Conservation (phyloP, 2,113 vertebrate genomes). For the Osmerus mordax region DNA sequence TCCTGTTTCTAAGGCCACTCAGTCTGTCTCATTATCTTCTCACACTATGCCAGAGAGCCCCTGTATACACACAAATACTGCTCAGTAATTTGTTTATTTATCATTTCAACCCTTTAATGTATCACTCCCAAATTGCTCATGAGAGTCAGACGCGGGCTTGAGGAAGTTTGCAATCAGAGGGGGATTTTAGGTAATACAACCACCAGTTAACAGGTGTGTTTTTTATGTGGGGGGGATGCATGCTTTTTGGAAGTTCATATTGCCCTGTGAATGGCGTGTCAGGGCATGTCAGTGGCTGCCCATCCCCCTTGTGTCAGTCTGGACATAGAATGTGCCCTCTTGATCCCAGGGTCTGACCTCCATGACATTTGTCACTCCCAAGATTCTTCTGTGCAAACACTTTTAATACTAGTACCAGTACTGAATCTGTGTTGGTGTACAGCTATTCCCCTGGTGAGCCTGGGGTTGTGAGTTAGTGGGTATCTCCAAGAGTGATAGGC, state of each 20-base stretch:
- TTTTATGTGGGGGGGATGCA: slow-evolving; percentile 7
- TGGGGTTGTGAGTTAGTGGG: no score
- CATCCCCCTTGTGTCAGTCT: slow-evolving; percentile 34
- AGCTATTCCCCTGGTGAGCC: not conserved
- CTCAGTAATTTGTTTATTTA: no score
- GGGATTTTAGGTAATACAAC: not conserved
- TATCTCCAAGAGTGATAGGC: no score
- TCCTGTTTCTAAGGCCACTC: slow-evolving; percentile 25
- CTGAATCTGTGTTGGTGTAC: slow-evolving; percentile 2
- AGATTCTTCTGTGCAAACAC: slow-evolving; percentile 22
- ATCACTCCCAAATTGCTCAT: no score
- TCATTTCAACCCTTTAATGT: no score
- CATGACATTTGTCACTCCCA: slow-evolving; percentile 42
- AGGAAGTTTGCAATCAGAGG: not conserved
- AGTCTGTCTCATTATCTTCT: slow-evolving; percentile 19
- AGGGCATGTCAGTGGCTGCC: slow-evolving; percentile 47
- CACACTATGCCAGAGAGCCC: not conserved
- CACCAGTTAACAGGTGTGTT: not conserved
- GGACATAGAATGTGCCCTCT: slow-evolving; percentile 45
- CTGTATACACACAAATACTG: no score
- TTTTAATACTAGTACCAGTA: not conserved
- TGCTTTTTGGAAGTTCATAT: slow-evolving; percentile 11
- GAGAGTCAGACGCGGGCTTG: no score
- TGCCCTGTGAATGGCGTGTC: slow-evolving; percentile 45
- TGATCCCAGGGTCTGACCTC: slow-evolving; percentile 43